phyloP scores from a whole-genome alignment of 2,797 vertebrate species.

The Austrolebias charrua region DNA sequence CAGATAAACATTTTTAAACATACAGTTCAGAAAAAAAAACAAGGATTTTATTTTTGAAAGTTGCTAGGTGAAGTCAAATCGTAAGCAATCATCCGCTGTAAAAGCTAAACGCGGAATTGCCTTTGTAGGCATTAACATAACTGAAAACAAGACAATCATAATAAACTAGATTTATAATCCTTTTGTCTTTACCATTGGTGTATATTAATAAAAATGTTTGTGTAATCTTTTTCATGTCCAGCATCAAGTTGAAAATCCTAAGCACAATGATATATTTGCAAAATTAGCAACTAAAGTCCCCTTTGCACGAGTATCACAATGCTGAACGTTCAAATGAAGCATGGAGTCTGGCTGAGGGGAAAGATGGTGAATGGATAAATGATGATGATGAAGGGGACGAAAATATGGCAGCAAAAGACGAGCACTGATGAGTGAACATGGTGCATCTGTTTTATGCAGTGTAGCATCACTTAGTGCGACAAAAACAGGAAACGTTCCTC shows the following conservation, averaged over 20 bases:
- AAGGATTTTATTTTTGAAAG: background rate
- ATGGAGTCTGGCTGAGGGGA: background rate
- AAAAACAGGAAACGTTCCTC: background rate
- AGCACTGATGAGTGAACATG: background rate
- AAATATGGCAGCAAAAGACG: conserved; percentile 8
- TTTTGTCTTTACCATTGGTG: too few relatives aligned
- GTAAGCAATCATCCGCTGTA: background rate
- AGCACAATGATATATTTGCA: too few relatives aligned
- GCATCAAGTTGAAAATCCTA: too few relatives aligned
- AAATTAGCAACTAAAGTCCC: too few relatives aligned
- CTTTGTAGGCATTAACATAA: too few relatives aligned
- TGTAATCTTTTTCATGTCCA: too few relatives aligned
- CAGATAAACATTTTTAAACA: background rate
- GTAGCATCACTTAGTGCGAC: background rate
- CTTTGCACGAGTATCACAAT: background rate
- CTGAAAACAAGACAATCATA: too few relatives aligned
- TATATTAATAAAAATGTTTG: too few relatives aligned
- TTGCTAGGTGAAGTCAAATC: background rate
- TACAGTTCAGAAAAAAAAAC: background rate
- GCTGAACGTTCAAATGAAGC: background rate
- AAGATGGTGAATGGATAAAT: background rate
- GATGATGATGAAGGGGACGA: background rate
- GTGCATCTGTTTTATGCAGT: background rate
- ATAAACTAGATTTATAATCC: too few relatives aligned
- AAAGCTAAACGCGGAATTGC: too few relatives aligned